A percentile compares a stretch with the other conserved stretches of the same genome.
Evolutionary conservation across 2,888 invertebrate genomes (phyloP).

Genomic region (Troides aeacus): DNA sequence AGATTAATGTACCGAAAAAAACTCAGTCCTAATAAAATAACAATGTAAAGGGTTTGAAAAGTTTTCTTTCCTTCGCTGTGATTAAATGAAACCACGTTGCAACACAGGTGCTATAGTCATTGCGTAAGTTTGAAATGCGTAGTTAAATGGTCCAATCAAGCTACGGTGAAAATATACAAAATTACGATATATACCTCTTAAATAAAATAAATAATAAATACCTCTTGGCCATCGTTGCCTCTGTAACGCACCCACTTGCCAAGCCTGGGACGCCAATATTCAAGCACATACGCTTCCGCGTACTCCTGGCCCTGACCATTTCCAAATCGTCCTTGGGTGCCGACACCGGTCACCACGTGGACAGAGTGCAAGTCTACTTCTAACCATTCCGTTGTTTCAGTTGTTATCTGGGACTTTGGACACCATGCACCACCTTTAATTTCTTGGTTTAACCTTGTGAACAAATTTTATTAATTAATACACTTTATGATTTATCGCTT

Average conservation of each 20-base stretch:
- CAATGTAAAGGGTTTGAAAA: too few relatives aligned
- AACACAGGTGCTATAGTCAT: neutral
- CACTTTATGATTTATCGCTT: too few relatives aligned
- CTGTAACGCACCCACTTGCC: slow-evolving; percentile 92
- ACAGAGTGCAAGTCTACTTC: slow-evolving; percentile 89
- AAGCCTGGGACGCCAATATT: slow-evolving; percentile 90
- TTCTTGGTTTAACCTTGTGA: slow-evolving; percentile 87
- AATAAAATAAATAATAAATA: slow-evolving; percentile 52
- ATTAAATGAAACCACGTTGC: neutral
- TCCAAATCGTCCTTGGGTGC: slow-evolving; percentile 94
- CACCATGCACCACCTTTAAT: slow-evolving; percentile 96
- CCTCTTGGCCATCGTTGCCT: slow-evolving; percentile 87
- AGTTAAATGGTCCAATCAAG: too few relatives aligned
- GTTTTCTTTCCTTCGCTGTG: neutral
- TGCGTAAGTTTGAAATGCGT: too few relatives aligned
- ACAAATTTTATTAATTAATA: neutral
- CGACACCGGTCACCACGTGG: slow-evolving; percentile 89
- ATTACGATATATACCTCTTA: too few relatives aligned
- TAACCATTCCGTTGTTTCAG: slow-evolving; percentile 88
- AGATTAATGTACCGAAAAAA: too few relatives aligned
- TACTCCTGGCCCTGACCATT: slow-evolving; percentile 94
- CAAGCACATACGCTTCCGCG: slow-evolving; percentile 89
- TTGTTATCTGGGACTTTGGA: slow-evolving; percentile 88
- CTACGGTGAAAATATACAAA: too few relatives aligned
- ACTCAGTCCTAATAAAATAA: too few relatives aligned